Percentiles rank a stretch among this genome's conserved stretches.
phyloP scores from a whole-genome alignment of 2,888 invertebrate genomes.

The Pseudococcus longispinus region DNA sequence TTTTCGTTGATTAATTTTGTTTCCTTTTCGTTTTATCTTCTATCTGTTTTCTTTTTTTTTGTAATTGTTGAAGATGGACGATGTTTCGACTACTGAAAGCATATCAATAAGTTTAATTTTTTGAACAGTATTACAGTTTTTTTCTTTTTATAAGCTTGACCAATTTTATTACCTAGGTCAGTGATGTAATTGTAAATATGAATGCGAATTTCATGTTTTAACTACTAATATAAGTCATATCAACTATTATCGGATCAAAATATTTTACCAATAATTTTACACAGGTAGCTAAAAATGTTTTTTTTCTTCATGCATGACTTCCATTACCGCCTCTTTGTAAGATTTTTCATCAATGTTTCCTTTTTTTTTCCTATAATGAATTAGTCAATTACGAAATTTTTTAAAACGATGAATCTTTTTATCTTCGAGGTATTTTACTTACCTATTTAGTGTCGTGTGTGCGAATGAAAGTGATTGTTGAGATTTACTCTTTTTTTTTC shows the following conservation, averaged over 20 bases:
- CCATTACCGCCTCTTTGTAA: neutral
- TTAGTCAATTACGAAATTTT: slow-evolving; percentile 23
- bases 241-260: neutral
- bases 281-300: neutral
- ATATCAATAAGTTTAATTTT: slow-evolving; percentile 47
- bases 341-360: neutral
- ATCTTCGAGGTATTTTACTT: neutral
- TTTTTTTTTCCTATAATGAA: neutral
- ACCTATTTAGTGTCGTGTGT: neutral
- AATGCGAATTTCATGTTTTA: neutral
- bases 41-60: neutral
- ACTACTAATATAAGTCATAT: neutral
- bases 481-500: neutral
- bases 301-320: slow-evolving; percentile 4
- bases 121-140: slow-evolving; percentile 19
- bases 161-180: slow-evolving; percentile 15
- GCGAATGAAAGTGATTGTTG: slow-evolving; percentile 1
- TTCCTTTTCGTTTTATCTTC: slow-evolving; percentile 27
- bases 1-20: neutral
- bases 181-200: neutral
- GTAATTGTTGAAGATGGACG: neutral
- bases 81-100: slow-evolving; percentile 33
- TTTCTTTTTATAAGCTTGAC: neutral
- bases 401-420: neutral
- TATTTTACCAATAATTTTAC: neutral